Percentiles rank a stretch among this genome's conserved stretches.
These are phyloP conservation scores for Sitta carolinensis DNA, from an alignment of 2,797 vertebrate genomes.

Conservation along the genomic window DNA sequence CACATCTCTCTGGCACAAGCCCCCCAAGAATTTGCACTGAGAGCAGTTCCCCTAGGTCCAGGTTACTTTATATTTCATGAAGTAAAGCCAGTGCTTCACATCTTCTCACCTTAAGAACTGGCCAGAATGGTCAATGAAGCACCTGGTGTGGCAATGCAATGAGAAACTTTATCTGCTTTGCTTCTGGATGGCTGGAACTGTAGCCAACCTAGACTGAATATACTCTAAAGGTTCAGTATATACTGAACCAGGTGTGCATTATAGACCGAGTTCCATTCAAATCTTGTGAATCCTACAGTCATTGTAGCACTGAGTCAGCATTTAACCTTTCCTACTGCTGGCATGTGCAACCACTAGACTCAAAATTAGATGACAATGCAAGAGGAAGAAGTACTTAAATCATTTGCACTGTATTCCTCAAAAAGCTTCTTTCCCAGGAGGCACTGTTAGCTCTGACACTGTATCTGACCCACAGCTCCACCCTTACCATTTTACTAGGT, in stretches of 20 bases:
- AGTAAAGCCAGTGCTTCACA: not conserved
- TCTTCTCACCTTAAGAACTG: not conserved
- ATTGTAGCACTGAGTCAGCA: not conserved
- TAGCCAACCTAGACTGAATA: not conserved
- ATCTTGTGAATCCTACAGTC: not conserved
- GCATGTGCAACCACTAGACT: not conserved
- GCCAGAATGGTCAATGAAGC: not conserved
- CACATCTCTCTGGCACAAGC: not conserved
- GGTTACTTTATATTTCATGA: not conserved
- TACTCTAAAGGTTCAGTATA: not conserved
- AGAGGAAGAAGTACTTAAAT: not conserved
- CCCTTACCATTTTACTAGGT: not conserved
- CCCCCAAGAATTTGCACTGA: rapidly evolving
- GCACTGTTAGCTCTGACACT: not conserved
- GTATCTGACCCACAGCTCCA: not conserved
- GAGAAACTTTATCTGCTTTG: not conserved
- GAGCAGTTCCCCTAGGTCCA: not conserved
- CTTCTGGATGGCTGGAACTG: not conserved
- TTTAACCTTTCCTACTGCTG: not conserved
- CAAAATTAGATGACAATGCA: not conserved
- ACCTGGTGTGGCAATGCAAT: rapidly evolving
- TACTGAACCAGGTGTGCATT: not conserved
- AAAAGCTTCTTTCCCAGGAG: not conserved
- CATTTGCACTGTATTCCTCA: not conserved
- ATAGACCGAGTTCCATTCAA: not conserved